Conservation (phyloP, 1,140 invertebrate genomes). For the Calliphora vicina region DNA sequence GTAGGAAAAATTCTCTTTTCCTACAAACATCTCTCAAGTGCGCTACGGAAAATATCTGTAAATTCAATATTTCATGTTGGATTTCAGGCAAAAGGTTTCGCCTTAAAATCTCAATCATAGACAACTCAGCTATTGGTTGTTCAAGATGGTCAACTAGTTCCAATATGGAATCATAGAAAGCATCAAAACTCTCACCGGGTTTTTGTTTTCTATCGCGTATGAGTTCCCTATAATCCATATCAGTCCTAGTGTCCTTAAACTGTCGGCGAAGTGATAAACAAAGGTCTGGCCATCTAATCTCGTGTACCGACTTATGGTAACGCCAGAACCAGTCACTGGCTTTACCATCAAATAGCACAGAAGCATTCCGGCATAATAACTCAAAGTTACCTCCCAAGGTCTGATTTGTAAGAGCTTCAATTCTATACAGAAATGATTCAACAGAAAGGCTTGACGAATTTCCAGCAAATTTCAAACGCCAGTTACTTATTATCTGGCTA, state of each 20-base stretch:
- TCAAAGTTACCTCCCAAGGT: neutral
- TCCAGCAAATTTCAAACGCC: too few relatives aligned
- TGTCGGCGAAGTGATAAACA: neutral
- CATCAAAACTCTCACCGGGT: too few relatives aligned
- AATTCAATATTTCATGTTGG: neutral
- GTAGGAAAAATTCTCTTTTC: neutral
- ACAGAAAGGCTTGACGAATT: too few relatives aligned
- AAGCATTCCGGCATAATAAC: neutral
- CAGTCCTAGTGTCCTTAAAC: neutral
- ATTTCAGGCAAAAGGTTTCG: too few relatives aligned
- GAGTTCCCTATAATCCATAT: neutral
- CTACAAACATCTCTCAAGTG: neutral
- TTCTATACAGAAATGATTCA: too few relatives aligned
- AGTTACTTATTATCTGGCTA: too few relatives aligned
- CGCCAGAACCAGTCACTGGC: conserved; percentile 3
- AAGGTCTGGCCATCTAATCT: neutral
- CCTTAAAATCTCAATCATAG: too few relatives aligned
- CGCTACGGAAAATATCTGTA: neutral
- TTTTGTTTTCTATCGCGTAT: neutral
- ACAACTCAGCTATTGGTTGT: neutral
- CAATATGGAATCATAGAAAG: neutral
- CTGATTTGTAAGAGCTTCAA: too few relatives aligned
- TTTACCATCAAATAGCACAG: neutral
- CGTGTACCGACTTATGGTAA: neutral
- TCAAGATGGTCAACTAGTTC: neutral